phyloP scores from a whole-genome alignment of 1,140 invertebrate genomes.

The Drosophila arawakana region DNA sequence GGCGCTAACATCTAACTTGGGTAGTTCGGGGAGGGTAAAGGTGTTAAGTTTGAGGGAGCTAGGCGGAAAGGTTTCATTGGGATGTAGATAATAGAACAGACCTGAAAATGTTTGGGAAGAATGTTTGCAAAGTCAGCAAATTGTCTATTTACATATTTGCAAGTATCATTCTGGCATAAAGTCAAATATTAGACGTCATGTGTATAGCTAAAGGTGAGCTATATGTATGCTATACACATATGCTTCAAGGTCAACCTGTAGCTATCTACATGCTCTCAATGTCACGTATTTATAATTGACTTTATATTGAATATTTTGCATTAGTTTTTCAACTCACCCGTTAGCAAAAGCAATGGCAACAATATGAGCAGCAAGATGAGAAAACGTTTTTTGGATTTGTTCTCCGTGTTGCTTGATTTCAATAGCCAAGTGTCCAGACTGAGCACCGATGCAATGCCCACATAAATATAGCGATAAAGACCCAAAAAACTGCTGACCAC shows the following conservation, averaged over 20 bases:
- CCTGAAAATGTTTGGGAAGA: constrained; percentile 65
- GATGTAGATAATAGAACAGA: constrained; percentile 82
- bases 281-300: constrained; percentile 55
- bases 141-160: constrained; percentile 1
- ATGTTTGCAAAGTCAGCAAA: constrained; percentile 34
- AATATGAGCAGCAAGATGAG: constrained; percentile 83
- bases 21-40: constrained; percentile 66
- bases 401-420: constrained; percentile 66
- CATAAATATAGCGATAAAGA: constrained; percentile 65
- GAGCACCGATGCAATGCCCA: constrained; percentile 82
- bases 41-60: constrained; percentile 64
- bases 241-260: constrained; percentile 44
- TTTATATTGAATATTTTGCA: constrained; percentile 36
- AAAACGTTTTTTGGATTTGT: constrained; percentile 78
- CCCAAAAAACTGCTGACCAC: constrained; percentile 52
- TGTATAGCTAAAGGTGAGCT: constrained; percentile 47
- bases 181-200: constrained; percentile 59
- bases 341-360: constrained; percentile 84
- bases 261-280: constrained; percentile 25
- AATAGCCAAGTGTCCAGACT: constrained; percentile 85
- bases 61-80: constrained; percentile 81
- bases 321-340: constrained; percentile 82
- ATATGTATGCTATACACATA: constrained; percentile 30
- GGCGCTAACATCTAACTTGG: constrained; percentile 65
- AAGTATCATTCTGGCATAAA: constrained; percentile 35